Base-by-base conservation (phyloP, 2,113 vertebrate species). In the Trematomus loennbergii region DNA sequence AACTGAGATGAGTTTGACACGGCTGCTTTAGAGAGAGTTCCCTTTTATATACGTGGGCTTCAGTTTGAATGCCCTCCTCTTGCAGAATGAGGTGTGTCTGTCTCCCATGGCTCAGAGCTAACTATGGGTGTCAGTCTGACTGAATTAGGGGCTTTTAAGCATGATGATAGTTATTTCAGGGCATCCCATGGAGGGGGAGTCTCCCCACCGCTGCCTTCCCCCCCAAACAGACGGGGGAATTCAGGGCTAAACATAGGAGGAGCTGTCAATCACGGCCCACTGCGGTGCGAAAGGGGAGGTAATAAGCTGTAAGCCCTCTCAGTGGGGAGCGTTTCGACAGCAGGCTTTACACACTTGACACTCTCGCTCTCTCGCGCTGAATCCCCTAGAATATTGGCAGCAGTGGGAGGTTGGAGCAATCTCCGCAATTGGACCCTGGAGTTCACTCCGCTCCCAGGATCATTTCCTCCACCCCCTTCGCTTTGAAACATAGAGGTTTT, bases 111-210 rank as follows among this genome's bases (percentile, higher is more conserved):
- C 75, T 75, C 68, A 52, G 60, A 52, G 72, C 66, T 81, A 91
- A 92, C 85, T 83, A 72, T 18, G 43, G 86, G 79, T 88, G 88
- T 88, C 83, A 74, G 53, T 66, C 75, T 70, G 81, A 71, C 74
- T 90, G 81, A 86, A 84, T 91, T 84, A 89, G 87, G 81, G 85
- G 82, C 87, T 72, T 85, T 89, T 87, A 81, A 79, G 52, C 78
- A 53, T 86, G 81, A 92, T 92, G 88, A 89, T 83, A 79, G 93
- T 93, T 58, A 90, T 94, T 91, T 92, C 46, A 72, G 75, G 81
- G 81, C 87, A 36, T 87, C 90, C 88, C 48, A 81, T 49, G 22
- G 83, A 81, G 36, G 36, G 79, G 80, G 52, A 82, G 81, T 62
- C 62, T 59, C 62, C 57, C 61, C 72, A 8, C 75, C 59, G 16